Percentiles rank a stretch among this genome's conserved stretches.
Evolutionary conservation across 2,113 vertebrate species (phyloP).

Genomic region (Lepisosteus osseus): DNA sequence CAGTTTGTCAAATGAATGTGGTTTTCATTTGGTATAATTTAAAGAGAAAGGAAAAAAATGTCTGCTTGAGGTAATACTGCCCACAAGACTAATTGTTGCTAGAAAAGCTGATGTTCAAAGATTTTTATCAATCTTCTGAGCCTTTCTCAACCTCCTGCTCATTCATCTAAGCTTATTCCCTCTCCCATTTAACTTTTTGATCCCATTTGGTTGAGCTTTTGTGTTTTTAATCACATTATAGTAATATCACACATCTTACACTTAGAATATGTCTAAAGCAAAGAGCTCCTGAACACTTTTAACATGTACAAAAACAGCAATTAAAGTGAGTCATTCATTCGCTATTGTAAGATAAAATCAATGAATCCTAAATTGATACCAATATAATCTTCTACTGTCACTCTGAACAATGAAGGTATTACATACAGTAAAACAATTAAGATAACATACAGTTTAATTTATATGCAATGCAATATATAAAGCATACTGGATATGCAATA

Average conservation of each 20-base stretch:
- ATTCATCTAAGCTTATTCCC: too few species aligned
- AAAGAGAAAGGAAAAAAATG: too few species aligned
- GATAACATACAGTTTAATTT: too few species aligned
- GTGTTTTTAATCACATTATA: slow-evolving; percentile 39
- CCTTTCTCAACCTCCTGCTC: background rate
- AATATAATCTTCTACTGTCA: too few species aligned
- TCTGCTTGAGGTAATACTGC: background rate
- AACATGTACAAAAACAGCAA: slow-evolving; percentile 31
- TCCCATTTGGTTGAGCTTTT: background rate
- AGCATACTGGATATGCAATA: too few species aligned
- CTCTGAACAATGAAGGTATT: too few species aligned
- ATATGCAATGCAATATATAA: too few species aligned
- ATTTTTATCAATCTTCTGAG: background rate
- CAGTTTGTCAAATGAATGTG: background rate
- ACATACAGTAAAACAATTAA: too few species aligned
- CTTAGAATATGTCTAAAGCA: background rate
- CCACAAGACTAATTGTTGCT: background rate
- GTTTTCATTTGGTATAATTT: background rate
- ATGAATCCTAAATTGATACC: too few species aligned
- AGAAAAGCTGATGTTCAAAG: background rate
- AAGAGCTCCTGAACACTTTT: background rate
- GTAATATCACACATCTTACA: slow-evolving; percentile 34
- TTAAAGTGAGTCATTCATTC: too few species aligned
- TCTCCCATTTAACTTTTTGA: slow-evolving; percentile 4
- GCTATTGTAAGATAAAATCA: too few species aligned